Base-by-base conservation (phyloP, 2,888 invertebrate genomes). In the Eubasilissa splendida region DNA sequence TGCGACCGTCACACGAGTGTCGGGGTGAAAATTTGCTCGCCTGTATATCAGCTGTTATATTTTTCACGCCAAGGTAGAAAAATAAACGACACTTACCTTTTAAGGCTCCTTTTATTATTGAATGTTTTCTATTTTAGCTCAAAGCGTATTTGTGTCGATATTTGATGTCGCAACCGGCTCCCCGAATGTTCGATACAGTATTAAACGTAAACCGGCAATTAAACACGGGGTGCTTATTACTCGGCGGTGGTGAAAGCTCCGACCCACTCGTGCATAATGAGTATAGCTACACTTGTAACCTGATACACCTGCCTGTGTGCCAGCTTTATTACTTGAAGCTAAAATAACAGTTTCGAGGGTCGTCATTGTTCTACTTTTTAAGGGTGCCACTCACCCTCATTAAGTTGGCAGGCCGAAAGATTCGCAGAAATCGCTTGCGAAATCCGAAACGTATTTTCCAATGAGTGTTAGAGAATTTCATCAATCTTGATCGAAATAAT, bases 401-500 rank as follows among this genome's bases (percentile, higher is more conserved):
- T 81, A 81, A 78, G 78, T 65, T 74, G 60, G 78, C 78, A 78
- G 76, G 81, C 76, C 58, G 75, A 66, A 66, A 54, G 74, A 66
- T 42, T 66, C 66, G 66, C 50, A 42, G 66, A 66, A 42, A 77
- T 66, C 42, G 66, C 50, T 66, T 9, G 42, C 71, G 71, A 76
- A 80, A 80, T 80, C 75, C 76, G 75, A 68, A 75, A 66, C 76
- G 80, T 68, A 68, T 80, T 76, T 80, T 56, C 75, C 68, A 73
- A 79, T 79, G 76, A 80, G 73, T 76, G 70, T 80, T 80, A 60
- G 75, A 76, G 22, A 22, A 60, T 9, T 10, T 12, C 11, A 63
- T 63, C n/a, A 66, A 66, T 66, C 66, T 66, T 66, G 33, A n/a
- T 66, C 42, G 12, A n/a, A 66, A 50, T 50, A 42, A 33, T 33